These are phyloP conservation scores for Chamaetylas fuelleborni DNA, from an alignment of 2,113 vertebrate genomes.

Conservation along the genomic window DNA sequence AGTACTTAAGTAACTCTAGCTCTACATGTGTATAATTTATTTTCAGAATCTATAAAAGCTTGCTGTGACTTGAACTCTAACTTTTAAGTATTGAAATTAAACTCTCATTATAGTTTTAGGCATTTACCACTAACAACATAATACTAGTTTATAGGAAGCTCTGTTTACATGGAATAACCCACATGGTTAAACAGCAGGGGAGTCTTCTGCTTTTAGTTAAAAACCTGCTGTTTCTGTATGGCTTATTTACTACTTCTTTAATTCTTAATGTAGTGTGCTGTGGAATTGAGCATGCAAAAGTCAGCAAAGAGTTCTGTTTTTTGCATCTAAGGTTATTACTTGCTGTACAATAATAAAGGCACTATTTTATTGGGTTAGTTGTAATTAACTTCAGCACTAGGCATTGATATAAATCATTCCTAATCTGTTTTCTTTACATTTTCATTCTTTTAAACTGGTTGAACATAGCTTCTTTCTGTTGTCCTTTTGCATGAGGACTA, in stretches of 20 bases:
- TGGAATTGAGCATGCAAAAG: slow-evolving; percentile 73
- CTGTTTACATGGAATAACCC: slow-evolving; percentile 50
- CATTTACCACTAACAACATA: slow-evolving; percentile 50
- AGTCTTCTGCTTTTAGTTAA: slow-evolving; percentile 78
- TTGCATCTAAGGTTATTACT: slow-evolving; percentile 74
- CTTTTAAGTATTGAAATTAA: slow-evolving; percentile 61
- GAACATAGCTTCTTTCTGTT: slow-evolving; percentile 70
- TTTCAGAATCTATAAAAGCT: slow-evolving; percentile 13
- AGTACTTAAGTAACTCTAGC: neutral
- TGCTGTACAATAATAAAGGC: slow-evolving; percentile 80
- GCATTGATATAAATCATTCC: slow-evolving; percentile 79
- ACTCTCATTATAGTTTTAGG: slow-evolving; percentile 57
- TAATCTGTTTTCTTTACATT: slow-evolving; percentile 80
- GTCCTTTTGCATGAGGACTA: slow-evolving; percentile 63
- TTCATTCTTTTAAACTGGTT: slow-evolving; percentile 73
- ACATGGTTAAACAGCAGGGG: slow-evolving; percentile 74
- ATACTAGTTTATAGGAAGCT: slow-evolving; percentile 58
- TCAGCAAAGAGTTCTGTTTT: slow-evolving; percentile 75
- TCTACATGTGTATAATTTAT: neutral
- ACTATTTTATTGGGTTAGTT: slow-evolving; percentile 84
- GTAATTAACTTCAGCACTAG: slow-evolving; percentile 84
- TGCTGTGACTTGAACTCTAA: slow-evolving; percentile 16
- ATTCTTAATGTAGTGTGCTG: slow-evolving; percentile 76
- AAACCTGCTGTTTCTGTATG: slow-evolving; percentile 72
- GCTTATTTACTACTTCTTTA: slow-evolving; percentile 79